Evolutionary conservation across 2,888 invertebrate genomes (phyloP).

Genomic region (Melipona bicolor): DNA sequence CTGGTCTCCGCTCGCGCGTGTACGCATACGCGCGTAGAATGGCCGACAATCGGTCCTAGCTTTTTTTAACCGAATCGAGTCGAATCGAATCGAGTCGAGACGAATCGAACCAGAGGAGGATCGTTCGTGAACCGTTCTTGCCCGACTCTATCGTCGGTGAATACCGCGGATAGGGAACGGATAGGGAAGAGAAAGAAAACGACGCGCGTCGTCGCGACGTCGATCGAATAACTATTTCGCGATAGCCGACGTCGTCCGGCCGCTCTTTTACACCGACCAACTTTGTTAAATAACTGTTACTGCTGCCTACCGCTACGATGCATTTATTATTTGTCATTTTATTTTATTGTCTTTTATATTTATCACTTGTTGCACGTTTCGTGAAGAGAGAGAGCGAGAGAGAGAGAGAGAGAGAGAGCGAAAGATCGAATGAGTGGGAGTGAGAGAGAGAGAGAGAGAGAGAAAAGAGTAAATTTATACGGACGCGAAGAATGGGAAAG

Average conservation of each 20-base stretch:
- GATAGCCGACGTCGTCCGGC: slow-evolving; percentile 57
- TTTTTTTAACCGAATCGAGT: not conserved
- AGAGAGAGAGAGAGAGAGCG: not conserved
- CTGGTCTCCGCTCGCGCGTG: slow-evolving; percentile 9
- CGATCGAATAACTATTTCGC: slow-evolving; percentile 71
- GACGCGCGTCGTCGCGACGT: slow-evolving; percentile 33
- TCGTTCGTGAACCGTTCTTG: slow-evolving; percentile 4
- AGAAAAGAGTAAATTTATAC: slow-evolving; percentile 11
- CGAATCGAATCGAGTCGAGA: no score
- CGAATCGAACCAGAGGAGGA: not conserved
- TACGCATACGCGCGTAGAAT: not conserved
- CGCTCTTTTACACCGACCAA: slow-evolving; percentile 17
- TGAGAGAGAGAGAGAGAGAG: not conserved
- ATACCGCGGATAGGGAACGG: not conserved
- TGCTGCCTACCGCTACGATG: slow-evolving; percentile 48
- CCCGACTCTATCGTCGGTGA: not conserved
- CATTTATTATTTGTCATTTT: slow-evolving; percentile 51
- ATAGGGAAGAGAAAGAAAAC: not conserved
- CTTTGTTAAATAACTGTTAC: slow-evolving; percentile 49
- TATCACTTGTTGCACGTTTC: slow-evolving; percentile 58
- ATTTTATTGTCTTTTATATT: slow-evolving; percentile 46
- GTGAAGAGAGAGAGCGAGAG: slow-evolving; percentile 32
- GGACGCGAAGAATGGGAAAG: slow-evolving; percentile 12
- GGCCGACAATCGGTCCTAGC: not conserved
- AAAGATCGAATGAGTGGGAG: not conserved